Evolutionary conservation across 2,113 vertebrate genomes (phyloP).

Genomic region (Jacana jacana): DNA sequence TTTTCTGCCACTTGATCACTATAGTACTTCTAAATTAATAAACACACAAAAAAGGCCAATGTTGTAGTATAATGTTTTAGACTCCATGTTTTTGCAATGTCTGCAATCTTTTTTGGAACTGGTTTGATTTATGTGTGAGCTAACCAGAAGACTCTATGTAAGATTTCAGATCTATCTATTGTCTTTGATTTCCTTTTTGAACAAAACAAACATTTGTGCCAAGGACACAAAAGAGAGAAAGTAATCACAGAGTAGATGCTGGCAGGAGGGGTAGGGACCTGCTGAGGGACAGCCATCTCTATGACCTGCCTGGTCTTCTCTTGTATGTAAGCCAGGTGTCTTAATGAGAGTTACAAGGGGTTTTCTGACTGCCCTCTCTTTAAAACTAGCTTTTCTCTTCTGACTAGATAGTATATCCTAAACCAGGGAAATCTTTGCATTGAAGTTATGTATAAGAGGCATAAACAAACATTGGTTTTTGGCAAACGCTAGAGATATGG

Average conservation of each 20-base stretch:
- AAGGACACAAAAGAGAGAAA: background rate
- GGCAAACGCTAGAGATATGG: background rate
- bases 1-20: background rate
- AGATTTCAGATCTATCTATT: background rate
- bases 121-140: background rate
- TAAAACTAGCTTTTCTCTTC: background rate
- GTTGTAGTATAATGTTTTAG: background rate
- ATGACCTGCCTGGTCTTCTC: background rate
- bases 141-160: background rate
- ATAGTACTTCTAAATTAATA: background rate
- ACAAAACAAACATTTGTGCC: background rate
- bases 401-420: background rate
- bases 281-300: background rate
- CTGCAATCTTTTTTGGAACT: background rate
- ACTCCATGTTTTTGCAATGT: background rate
- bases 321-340: background rate
- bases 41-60: rapidly evolving
- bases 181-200: background rate
- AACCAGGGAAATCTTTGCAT: background rate
- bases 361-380: background rate
- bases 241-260: background rate
- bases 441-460: background rate
- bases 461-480: background rate
- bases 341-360: too few species aligned
- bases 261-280: background rate